Conservation (phyloP, 2,797 vertebrate species). For the Gymnopithys bicolor region DNA sequence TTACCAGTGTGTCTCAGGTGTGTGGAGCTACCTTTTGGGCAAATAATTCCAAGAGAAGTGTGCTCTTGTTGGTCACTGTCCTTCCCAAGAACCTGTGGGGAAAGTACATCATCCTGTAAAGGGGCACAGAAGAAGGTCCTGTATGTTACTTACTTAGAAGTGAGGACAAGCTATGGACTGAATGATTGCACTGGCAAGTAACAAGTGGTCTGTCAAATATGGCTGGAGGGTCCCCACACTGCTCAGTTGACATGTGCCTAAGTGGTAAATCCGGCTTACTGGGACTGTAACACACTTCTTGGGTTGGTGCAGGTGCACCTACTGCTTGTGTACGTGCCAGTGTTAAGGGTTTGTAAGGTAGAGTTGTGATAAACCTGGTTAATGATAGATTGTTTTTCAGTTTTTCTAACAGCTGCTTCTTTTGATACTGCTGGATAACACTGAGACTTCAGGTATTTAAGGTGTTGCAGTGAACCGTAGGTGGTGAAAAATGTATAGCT, state of each 20-base stretch:
- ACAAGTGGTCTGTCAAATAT: background rate
- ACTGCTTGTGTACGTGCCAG: fast-evolving
- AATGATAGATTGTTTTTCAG: background rate
- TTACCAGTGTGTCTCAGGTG: background rate
- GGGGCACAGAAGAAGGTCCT: background rate
- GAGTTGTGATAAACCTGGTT: background rate
- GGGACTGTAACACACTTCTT: background rate
- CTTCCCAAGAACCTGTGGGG: background rate
- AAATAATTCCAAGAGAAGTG: background rate
- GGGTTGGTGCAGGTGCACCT: background rate
- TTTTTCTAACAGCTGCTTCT: background rate
- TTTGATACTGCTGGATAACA: background rate
- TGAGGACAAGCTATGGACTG: background rate
- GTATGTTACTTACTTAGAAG: background rate
- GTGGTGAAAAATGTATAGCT: background rate
- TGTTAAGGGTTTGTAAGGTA: background rate
- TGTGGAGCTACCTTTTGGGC: background rate
- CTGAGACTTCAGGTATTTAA: background rate
- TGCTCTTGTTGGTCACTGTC: background rate
- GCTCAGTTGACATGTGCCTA: background rate
- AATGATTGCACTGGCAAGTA: background rate
- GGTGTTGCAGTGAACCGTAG: background rate
- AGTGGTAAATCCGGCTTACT: background rate
- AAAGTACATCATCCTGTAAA: background rate
- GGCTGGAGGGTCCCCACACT: fast-evolving